phyloP scores from a whole-genome alignment of 2,113 vertebrate genomes.

The Anarhynchus alexandrinus region DNA sequence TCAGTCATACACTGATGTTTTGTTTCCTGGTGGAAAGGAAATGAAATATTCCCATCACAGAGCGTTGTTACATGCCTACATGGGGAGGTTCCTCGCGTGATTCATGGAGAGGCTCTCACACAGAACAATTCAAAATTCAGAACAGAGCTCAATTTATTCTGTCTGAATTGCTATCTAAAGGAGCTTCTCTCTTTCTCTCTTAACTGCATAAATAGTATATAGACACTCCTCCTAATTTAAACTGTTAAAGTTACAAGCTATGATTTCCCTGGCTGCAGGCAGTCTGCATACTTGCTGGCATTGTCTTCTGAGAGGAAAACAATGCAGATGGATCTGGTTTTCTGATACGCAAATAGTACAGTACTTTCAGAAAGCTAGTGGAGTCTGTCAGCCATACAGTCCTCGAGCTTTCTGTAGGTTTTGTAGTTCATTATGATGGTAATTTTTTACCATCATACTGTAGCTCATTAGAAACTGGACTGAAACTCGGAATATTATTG shows the following conservation, averaged over 20 bases:
- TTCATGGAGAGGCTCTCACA: neutral
- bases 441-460: neutral
- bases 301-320: neutral
- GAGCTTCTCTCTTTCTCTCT: neutral
- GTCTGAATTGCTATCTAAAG: conserved; percentile 12
- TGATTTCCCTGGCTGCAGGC: neutral
- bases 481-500: neutral
- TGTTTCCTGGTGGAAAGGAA: neutral
- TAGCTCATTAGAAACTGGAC: neutral
- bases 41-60: neutral
- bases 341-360: neutral
- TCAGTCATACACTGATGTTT: neutral
- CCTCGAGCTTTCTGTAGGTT: neutral
- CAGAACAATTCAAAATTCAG: conserved; percentile 1
- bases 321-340: neutral
- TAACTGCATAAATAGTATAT: neutral
- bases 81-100: accelerated
- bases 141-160: conserved; percentile 10
- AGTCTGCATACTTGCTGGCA: neutral
- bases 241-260: neutral
- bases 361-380: neutral
- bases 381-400: neutral
- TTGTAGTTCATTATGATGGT: neutral
- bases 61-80: neutral
- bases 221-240: neutral